Evolutionary conservation across 2,113 vertebrate species (phyloP).

Genomic region (Pongo abelii): DNA sequence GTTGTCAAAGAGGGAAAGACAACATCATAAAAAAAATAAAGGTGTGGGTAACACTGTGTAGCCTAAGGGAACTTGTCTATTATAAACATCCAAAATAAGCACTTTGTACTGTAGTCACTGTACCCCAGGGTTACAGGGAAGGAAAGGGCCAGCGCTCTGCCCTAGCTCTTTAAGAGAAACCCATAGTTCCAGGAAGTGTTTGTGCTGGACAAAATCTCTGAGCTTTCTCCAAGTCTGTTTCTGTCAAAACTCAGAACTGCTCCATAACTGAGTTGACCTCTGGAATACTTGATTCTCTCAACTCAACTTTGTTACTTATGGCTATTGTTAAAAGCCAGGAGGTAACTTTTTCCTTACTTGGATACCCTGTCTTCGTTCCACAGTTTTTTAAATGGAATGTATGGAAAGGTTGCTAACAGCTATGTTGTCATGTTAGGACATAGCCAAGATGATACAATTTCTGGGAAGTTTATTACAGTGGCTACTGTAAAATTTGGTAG

Average conservation of each 20-base stretch:
- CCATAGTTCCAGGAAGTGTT: neutral
- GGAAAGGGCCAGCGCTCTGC: neutral
- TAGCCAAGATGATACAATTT: neutral
- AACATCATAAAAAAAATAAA: neutral
- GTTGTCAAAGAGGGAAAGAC: neutral
- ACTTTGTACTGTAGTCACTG: neutral
- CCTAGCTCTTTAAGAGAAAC: neutral
- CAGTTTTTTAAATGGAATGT: neutral
- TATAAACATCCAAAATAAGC: neutral
- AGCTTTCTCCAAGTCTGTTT: neutral
- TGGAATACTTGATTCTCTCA: neutral
- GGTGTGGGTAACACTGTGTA: neutral
- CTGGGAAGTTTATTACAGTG: neutral
- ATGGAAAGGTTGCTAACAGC: neutral
- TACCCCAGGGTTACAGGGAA: neutral
- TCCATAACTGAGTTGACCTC: neutral
- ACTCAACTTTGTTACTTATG: neutral
- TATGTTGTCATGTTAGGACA: neutral
- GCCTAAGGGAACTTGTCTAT: neutral
- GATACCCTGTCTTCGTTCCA: neutral
- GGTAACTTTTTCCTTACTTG: neutral
- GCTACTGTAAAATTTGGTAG: neutral
- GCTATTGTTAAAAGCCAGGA: neutral
- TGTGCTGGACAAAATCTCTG: neutral
- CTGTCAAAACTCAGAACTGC: neutral